A percentile compares a stretch with the other conserved stretches of the same genome.
Conservation (phyloP, 2,113 vertebrate species). For the Rhinolophus sinicus region DNA sequence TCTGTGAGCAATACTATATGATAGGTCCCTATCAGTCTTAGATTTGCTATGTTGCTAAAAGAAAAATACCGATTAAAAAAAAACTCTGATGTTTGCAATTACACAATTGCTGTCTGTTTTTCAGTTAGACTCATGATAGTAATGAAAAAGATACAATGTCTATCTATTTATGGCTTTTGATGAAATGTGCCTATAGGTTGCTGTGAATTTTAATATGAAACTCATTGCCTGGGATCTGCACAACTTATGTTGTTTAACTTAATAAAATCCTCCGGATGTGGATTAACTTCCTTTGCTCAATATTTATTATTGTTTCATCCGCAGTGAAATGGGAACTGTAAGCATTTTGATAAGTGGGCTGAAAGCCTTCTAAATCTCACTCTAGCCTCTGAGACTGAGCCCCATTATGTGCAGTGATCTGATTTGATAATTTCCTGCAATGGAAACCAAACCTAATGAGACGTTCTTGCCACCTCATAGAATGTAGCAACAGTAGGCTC, state of each 20-base stretch:
- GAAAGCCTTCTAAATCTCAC: conserved; percentile 20
- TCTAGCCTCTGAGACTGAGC: neutral
- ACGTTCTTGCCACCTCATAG: neutral
- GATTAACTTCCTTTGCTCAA: conserved; percentile 60
- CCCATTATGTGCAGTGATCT: conserved; percentile 28
- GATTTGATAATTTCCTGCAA: conserved; percentile 51
- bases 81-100: neutral
- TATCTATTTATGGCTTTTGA: conserved; percentile 28
- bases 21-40: neutral
- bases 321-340: conserved; percentile 34
- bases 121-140: neutral
- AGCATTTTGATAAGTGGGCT: conserved; percentile 58
- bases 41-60: neutral
- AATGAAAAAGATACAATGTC: conserved; percentile 31
- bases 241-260: conserved; percentile 51
- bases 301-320: conserved; percentile 64
- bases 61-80: conserved; percentile 39
- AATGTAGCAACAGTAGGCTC: neutral
- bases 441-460: conserved; percentile 40
- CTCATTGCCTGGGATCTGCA: conserved; percentile 18
- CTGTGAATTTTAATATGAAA: conserved; percentile 56
- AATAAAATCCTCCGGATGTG: conserved; percentile 48
- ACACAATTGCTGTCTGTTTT: neutral
- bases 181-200: conserved; percentile 32
- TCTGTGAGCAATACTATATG: neutral